Evolutionary conservation across 1,140 invertebrate genomes (phyloP), one percentile per base, ranked within the genome.

Genomic region (Ooceraea biroi): DNA sequence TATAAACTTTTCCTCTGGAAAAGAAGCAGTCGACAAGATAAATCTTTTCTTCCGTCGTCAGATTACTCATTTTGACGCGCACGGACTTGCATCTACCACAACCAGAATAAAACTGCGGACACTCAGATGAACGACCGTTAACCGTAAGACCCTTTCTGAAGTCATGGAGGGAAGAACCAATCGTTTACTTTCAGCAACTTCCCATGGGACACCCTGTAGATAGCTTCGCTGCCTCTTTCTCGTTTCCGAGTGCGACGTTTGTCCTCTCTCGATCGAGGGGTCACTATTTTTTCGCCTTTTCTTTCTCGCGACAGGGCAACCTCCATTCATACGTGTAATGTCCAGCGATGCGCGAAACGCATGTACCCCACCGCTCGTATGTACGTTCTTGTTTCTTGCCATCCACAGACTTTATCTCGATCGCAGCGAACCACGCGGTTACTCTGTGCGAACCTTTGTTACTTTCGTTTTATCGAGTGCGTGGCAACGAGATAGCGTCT

Each of bases 401-500:
- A 8, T 27, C 25, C 4, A 1, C n/a, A 1, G 48, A 25, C 27
- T 82, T 82, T 73, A 68, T 82, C 68, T 73, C 68, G 68, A 72
- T 82, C 36, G 41, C 36, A 41, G 69, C 66, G 83, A 71, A 48
- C n/a, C 48, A 52, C 19, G 50, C 44, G 25, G 73, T 65, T 78
- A 78, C 61, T 46, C 52, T 71, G 65, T 11, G 17, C 41, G 57
- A 30, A 36, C 52, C 50, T 71, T 84, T 69, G 63, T 85, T 78
- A 52, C 58, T 72, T 73, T 22, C 8, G 41, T 82, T 69, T 78
- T 57, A 78, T 69, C 50, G 27, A 66, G 36, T 44, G 36, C 63
- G 63, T 69, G 44, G 76, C 68, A 69, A 78, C 76, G 63, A 78
- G 76, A 78, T 78, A 78, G n/a, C 14, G 73, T 78, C 48, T 78